These are phyloP conservation scores for Atherinomorus stipes DNA, from an alignment of 2,113 vertebrate species.

Conservation along the genomic window DNA sequence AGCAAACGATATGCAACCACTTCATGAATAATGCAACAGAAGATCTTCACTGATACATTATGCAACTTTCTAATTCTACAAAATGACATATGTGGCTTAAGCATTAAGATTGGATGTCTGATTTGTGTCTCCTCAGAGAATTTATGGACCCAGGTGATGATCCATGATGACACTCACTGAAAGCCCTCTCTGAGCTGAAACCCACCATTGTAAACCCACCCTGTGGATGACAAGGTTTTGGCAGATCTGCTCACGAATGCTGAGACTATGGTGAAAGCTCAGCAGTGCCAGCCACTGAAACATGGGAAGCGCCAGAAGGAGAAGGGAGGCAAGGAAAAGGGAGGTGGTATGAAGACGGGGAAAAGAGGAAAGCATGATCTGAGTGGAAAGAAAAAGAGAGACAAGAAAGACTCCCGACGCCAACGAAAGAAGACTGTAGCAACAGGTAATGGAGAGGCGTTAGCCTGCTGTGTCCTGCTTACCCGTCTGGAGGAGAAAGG, in stretches of 20 bases:
- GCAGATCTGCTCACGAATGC: slow-evolving; percentile 66
- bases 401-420: slow-evolving; percentile 84
- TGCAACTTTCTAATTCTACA: slow-evolving; percentile 31
- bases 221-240: slow-evolving; percentile 65
- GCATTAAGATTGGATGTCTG: slow-evolving; percentile 33
- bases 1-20: slow-evolving; percentile 44
- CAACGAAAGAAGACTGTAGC: slow-evolving; percentile 79
- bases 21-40: slow-evolving; percentile 55
- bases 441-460: slow-evolving; percentile 60
- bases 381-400: slow-evolving; percentile 58
- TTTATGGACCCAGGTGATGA: slow-evolving; percentile 75
- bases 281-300: slow-evolving; percentile 67
- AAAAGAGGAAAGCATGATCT: slow-evolving; percentile 45
- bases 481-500: slow-evolving; percentile 88
- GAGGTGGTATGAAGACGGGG: slow-evolving; percentile 36
- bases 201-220: slow-evolving; percentile 54
- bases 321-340: slow-evolving; percentile 55
- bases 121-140: slow-evolving; percentile 68
- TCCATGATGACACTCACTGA: slow-evolving; percentile 65
- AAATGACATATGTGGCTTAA: slow-evolving; percentile 2
- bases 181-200: slow-evolving; percentile 71
- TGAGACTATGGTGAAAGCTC: slow-evolving; percentile 82
- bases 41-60: slow-evolving; percentile 44
- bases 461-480: slow-evolving; percentile 91
- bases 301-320: slow-evolving; percentile 57